These are phyloP conservation scores for Anthoscopus minutus DNA, from an alignment of 2,113 vertebrate species.

Conservation along the genomic window DNA sequence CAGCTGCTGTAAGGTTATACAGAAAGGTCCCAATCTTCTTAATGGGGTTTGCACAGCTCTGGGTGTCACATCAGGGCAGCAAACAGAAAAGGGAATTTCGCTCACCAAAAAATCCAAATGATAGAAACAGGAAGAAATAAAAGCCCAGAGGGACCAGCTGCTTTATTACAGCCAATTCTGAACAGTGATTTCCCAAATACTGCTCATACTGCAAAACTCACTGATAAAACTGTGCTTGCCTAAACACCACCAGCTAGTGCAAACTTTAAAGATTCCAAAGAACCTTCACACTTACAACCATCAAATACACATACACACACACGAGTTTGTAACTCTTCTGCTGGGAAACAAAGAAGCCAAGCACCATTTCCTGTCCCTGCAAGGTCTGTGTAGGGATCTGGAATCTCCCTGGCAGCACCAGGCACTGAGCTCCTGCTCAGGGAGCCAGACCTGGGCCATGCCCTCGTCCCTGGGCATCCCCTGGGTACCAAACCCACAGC, in stretches of 20 bases:
- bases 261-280: background rate
- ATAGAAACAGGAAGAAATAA: background rate
- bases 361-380: background rate
- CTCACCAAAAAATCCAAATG: background rate
- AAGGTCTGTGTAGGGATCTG: background rate
- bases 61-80: background rate
- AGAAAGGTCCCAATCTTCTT: background rate
- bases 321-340: fast-evolving
- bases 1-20: background rate
- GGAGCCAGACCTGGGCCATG: background rate
- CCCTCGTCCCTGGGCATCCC: background rate
- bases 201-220: background rate
- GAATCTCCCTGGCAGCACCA: background rate
- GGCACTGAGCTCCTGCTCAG: background rate
- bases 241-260: background rate
- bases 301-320: background rate
- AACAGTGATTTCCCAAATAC: background rate
- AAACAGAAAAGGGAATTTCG: background rate
- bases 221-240: background rate
- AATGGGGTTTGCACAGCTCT: background rate
- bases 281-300: background rate
- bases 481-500: background rate
- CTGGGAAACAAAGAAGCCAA: background rate
- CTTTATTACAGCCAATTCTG: background rate
- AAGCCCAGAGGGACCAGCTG: background rate